Evolutionary conservation across 2,888 invertebrate genomes (phyloP), one percentile per base, ranked within the genome.

Genomic region (Atrina japonica): DNA sequence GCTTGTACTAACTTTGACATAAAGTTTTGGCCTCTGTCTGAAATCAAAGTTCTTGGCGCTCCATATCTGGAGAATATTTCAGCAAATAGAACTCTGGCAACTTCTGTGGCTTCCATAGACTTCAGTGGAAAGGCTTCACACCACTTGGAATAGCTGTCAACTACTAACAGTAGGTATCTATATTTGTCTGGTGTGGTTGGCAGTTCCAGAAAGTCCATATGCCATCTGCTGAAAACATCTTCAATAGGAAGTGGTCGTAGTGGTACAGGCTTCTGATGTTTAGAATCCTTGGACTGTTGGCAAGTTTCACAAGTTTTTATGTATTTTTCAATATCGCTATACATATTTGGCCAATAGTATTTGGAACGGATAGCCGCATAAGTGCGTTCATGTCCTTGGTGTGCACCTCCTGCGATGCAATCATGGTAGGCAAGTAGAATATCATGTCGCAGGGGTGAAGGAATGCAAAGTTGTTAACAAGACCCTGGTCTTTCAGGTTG

Each of bases 321-420:
- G 58, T 78, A 77, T 11, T 47, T 27, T 23, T 59, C 52, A 3
- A 60, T 49, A 43, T 78, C 75, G 29, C 23, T 30, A 43, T 63
- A 80, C 78, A 80, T 80, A 25, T 55, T n/a, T 2, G 75, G 77
- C 78, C 78, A 81, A 53, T 21, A 77, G 49, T 73, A 78, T 50
- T 75, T 76, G 3, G 27, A 27, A 0, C 73, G 41, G 16, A 78
- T 43, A 11, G 73, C 52, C 18, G 49, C 67, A 64, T 73, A 78
- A 25, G 78, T 75, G n/a, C 76, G 25, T 35, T 78, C 74, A 49
- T 75, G 66, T 9, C 78, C 76, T 61, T 80, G 75, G 41, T 78
- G 78, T 21, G 64, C 70, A 0, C 77, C 75, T 47, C 75, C 73
- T 7, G 60, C 29, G 2, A 75, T 16, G 5, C 1, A 47, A 40